Base-by-base conservation (phyloP, 2,888 invertebrate genomes). In the Agrotis exclamationis region DNA sequence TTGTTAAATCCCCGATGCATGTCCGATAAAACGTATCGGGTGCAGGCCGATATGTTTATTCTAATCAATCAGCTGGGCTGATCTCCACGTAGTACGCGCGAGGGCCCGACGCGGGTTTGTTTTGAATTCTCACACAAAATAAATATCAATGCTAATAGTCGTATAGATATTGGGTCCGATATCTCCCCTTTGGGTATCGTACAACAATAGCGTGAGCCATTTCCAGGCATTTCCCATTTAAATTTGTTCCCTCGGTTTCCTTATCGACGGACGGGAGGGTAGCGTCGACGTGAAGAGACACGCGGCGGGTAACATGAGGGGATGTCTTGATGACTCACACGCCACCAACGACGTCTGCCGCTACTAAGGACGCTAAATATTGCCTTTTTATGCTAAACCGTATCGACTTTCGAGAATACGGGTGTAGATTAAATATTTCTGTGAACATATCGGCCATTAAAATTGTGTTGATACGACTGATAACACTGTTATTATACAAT, bases 181-280 rank as follows among this genome's bases (percentile, higher is more conserved):
- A 94, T 94, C 93, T 92, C 92, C 94, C 95, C 95, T 92, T 87
- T 83, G 92, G 91, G 89, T 87, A 90, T 88, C 86, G 90, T 88
- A 88, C 88, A 90, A 95, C 95, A 95, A 95, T 94, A 91, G 95
- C 93, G 92, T 90, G 92, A 91, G 93, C 94, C 94, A 93, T 95
- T 95, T 95, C 93, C 92, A 94, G 93, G 91, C 93, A 91, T 94
- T 94, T 95, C 94, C 95, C 92, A 92, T 95, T 95, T 93, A 91
- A 94, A 94, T 93, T 92, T 91, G 94, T 91, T 91, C 94, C 94
- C 94, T 90, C 88, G 87, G 89, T 90, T 92, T 93, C 91, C 93
- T 93, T 93, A 93, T 93, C 93, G 92, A 88, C 86, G 75, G 92
- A 88, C 86, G 75, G 85, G 88, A 88, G 90, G 89, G 91, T 86